phyloP scores from a whole-genome alignment of 2,797 vertebrate genomes.

The Eulemur rubriventer region DNA sequence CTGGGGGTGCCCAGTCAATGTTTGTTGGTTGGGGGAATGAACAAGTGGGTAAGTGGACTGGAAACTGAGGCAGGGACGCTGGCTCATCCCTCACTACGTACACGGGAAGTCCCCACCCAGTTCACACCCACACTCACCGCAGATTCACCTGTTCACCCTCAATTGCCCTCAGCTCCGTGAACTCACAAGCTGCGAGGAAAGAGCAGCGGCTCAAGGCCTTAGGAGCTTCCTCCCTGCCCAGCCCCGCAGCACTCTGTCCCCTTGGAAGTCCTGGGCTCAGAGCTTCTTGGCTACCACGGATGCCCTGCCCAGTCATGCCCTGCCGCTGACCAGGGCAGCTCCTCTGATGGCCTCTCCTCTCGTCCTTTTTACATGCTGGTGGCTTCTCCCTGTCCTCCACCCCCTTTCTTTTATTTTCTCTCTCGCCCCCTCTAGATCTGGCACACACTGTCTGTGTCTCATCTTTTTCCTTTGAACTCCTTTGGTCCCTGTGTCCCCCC shows the following conservation, averaged over 20 bases:
- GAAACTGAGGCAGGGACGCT: neutral
- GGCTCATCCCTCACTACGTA: neutral
- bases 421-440: neutral
- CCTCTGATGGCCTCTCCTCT: neutral
- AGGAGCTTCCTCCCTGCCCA: neutral
- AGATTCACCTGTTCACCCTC: neutral
- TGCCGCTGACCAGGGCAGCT: neutral
- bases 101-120: neutral
- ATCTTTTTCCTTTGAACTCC: neutral
- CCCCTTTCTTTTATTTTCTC: neutral
- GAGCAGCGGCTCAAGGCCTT: neutral
- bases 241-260: neutral
- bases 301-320: neutral
- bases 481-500: neutral
- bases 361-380: neutral
- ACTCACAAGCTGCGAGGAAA: neutral
- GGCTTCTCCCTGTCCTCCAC: neutral
- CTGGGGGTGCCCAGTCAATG: neutral
- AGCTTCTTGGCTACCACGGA: neutral
- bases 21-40: neutral
- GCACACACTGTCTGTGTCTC: no score
- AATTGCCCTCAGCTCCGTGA: neutral
- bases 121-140: neutral
- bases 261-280: neutral
- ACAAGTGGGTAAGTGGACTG: neutral